These are phyloP conservation scores for Epinephelus awoara DNA, from an alignment of 2,797 vertebrate species.

Conservation along the genomic window DNA sequence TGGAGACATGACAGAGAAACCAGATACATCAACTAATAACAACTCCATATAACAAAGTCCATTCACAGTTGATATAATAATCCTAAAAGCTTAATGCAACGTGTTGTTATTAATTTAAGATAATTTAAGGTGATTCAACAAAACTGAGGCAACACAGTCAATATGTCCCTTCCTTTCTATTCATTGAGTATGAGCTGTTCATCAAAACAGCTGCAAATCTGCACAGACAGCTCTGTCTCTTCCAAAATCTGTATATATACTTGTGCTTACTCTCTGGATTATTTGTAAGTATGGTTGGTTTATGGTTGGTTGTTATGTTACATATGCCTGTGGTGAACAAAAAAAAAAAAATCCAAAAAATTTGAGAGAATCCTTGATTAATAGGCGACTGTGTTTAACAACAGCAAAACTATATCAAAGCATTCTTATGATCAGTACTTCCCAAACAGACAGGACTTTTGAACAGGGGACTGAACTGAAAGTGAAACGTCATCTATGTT, in stretches of 20 bases:
- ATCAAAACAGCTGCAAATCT: slow-evolving; percentile 4
- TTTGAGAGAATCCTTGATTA: no score
- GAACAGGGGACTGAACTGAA: no score
- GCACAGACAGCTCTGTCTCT: not conserved
- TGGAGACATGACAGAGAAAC: not conserved
- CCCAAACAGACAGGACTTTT: no score
- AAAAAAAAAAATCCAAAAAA: no score
- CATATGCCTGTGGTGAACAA: no score
- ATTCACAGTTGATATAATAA: not conserved
- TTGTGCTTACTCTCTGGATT: no score
- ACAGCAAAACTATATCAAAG: no score
- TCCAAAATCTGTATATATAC: not conserved
- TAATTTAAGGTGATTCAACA: not conserved
- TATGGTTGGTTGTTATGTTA: not conserved
- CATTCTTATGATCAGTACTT: no score
- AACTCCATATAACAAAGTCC: not conserved
- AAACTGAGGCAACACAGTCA: not conserved
- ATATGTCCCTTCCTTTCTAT: not conserved
- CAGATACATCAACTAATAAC: not conserved
- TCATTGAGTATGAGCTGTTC: not conserved
- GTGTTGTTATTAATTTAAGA: not conserved
- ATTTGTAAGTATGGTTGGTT: not conserved
- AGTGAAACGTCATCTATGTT: no score
- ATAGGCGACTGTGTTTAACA: no score
- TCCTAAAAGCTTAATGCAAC: not conserved